Conservation (phyloP, 2,113 vertebrate species). For the Elgaria multicarinata region DNA sequence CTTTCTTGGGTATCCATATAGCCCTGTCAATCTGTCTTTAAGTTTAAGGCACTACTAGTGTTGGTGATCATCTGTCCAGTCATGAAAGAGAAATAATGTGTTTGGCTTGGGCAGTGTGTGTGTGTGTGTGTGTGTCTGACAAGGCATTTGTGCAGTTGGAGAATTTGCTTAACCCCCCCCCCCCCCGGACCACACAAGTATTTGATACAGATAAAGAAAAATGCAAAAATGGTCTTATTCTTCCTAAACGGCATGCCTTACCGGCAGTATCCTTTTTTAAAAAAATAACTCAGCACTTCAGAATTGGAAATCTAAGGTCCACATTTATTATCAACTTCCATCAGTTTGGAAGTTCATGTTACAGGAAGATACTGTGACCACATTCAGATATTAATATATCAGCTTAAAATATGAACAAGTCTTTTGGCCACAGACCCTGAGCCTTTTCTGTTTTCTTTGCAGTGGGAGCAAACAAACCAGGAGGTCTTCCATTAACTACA, state of each 20-base stretch:
- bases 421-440: background rate
- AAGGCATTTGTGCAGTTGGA: too few relatives aligned
- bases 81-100: too few relatives aligned
- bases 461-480: background rate
- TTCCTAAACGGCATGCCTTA: background rate
- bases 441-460: background rate
- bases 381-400: background rate
- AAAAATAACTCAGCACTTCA: background rate
- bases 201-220: too few relatives aligned
- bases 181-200: too few relatives aligned
- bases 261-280: background rate
- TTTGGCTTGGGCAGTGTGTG: too few relatives aligned
- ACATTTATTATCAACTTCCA: fast-evolving
- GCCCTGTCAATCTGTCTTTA: too few relatives aligned
- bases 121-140: too few relatives aligned
- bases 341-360: fast-evolving
- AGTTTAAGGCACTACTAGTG: too few relatives aligned
- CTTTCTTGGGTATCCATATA: too few relatives aligned
- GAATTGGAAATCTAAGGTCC: too few relatives aligned
- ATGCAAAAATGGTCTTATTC: background rate
- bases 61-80: too few relatives aligned
- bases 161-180: too few relatives aligned
- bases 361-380: background rate
- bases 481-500: background rate
- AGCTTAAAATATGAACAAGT: background rate